Evolutionary conservation across 2,888 invertebrate species (phyloP), one percentile per base, ranked within the genome.

Genomic region (Pseudococcus viburni): DNA sequence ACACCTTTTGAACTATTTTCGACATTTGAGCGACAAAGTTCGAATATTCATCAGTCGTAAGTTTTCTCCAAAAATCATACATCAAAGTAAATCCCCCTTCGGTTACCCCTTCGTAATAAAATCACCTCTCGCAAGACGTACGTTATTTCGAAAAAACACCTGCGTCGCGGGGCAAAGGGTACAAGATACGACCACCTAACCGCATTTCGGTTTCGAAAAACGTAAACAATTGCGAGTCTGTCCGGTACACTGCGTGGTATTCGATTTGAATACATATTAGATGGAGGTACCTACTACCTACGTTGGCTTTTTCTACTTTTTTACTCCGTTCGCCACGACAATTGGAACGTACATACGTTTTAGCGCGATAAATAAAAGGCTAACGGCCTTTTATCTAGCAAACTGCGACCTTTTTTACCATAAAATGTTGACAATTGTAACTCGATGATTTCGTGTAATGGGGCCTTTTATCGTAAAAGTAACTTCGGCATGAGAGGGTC

Each of bases 211-310:
- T 22, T 22, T 22, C 7, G 22, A 11, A 64, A 64, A 64, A 64
- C 64, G 22, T 64, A 64, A 64, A 64, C 64, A 64, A 22, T 22
- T 8, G 64, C 22, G 4, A 64, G 22, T 64, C 9, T 0, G 19
- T 64, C 12, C 22, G 22, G 64, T 22, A 64, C 64, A 8, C n/a
- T 5, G 6, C 15, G 59, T 59, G 22, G 64, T 64, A 64, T 64
- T 73, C 73, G 73, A 73, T 73, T 73, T 73, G 73, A 73, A 73
- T 73, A 73, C 73, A 73, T 73, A 73, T 73, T 73, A 73, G 33
- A 73, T 33, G 26, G 1, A 33, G 26, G 73, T 73, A 42, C 42
- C 39, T 39, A 73, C 15, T 59, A 1, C n/a, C 26, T 33, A 3
- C 26, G 8, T 3, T 39, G 39, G 73, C 33, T 73, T 73, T n/a